Evolutionary conservation across 1,140 invertebrate genomes (phyloP), one percentile per base, ranked within the genome.

Genomic region (Anastrepha ludens): DNA sequence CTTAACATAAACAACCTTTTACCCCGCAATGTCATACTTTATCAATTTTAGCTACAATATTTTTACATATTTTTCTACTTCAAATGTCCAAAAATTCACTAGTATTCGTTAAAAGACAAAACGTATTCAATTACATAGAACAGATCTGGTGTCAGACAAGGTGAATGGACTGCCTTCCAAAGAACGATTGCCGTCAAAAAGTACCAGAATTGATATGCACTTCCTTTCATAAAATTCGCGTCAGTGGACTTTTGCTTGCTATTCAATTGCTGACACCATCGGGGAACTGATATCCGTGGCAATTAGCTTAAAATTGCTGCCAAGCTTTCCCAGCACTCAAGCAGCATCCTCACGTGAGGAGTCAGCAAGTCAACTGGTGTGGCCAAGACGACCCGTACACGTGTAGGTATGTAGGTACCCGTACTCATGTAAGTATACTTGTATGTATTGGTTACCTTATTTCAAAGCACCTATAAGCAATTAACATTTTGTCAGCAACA

Each of bases 1-100:
- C 29, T 1, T 29, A 29, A 29, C 29, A 29, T 29, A 29, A 29
- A 29, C 29, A 29, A 29, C 29, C 29, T 29, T 29, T 29, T 29
- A 29, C 29, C 29, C 29, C 1, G 29, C 1, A 29, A 29, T 29
- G 29, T 0, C 29, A 29, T 2, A 3, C 59, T 60, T 60, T 60
- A 3, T 17, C 60, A 15, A 17, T n/a, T 64, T 64, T 8, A 20
- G 62, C 62, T 64, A 20, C 62, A 64, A 8, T 20, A 64, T 17
- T 64, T 64, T 64, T 17, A 64, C 62, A 64, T 64, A 64, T 64
- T 64, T 64, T 20, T 17, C 62, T n/a, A n/a, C n/a, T 20, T 64
- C 20, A 64, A 64, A 29, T 64, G 20, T 64, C 20, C 20, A 64
- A 29, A 8, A 17, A 64, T 64, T 64, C 20, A 64, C 62, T 64